Evolutionary conservation across 1,140 invertebrate species (phyloP).

Genomic region (Contarinia nasturtii): DNA sequence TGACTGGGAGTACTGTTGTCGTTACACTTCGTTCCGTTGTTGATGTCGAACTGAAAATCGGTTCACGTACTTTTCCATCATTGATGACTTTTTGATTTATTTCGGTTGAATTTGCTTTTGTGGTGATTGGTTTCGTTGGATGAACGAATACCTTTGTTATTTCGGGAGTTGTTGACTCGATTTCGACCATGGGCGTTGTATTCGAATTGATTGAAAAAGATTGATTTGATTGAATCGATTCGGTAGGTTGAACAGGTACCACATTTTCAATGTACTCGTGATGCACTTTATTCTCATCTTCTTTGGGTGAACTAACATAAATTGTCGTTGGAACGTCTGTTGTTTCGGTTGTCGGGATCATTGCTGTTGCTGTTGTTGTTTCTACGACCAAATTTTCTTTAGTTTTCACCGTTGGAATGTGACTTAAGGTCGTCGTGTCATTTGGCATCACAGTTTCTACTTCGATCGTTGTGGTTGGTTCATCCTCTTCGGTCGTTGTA

Average conservation of each 20-base stretch:
- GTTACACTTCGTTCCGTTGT: too few species aligned
- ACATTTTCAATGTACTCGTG: neutral
- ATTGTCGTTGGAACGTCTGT: neutral
- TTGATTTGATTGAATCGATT: neutral
- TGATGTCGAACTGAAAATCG: too few species aligned
- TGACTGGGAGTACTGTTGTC: neutral
- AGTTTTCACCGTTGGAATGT: neutral
- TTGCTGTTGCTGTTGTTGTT: neutral
- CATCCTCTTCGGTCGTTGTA: neutral
- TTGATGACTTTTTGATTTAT: conserved; percentile 3
- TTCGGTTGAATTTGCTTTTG: conserved; percentile 2
- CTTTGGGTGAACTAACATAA: neutral
- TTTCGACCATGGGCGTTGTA: neutral
- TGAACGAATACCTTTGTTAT: neutral
- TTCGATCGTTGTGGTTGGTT: neutral
- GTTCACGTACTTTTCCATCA: too few species aligned
- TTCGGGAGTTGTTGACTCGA: neutral
- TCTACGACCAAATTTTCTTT: too few species aligned
- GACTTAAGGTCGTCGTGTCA: neutral
- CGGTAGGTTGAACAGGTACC: neutral
- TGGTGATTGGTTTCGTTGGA: neutral
- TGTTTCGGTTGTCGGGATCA: neutral
- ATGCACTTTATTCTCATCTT: neutral
- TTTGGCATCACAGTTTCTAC: neutral
- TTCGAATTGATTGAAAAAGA: neutral